A percentile compares a stretch with the other conserved stretches of the same genome.
Conservation (phyloP, 2,113 vertebrate genomes). For the Podocnemis expansa region DNA sequence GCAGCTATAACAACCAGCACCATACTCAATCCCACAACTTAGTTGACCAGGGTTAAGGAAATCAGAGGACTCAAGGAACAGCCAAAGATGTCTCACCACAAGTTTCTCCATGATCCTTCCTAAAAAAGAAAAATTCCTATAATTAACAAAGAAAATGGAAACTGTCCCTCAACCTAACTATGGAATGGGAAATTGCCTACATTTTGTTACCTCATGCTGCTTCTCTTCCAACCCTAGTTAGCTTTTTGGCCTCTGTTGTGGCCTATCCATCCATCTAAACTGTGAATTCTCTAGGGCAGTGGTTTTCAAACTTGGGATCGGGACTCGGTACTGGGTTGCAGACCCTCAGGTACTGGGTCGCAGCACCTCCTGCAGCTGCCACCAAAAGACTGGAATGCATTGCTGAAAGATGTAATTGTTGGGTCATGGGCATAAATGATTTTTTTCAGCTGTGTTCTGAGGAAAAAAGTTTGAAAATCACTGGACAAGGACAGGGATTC, state of each 20-base stretch:
- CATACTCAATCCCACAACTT: not conserved
- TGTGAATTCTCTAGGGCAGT: not conserved
- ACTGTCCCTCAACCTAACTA: not conserved
- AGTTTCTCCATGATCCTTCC: not conserved
- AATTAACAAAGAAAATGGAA: not conserved
- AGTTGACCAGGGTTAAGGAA: not conserved
- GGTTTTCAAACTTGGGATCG: no score
- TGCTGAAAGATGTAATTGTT: no score
- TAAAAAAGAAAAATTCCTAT: not conserved
- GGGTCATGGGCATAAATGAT: no score
- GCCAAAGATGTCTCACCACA: not conserved
- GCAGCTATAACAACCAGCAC: not conserved
- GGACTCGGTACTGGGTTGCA: no score
- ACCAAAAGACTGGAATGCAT: no score
- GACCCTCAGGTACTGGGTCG: no score
- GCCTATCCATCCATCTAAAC: not conserved
- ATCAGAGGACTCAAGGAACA: not conserved
- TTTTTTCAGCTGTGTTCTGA: no score
- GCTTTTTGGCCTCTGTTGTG: not conserved
- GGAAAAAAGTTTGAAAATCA: no score
- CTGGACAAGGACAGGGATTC: no score
- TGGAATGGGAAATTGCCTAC: not conserved
- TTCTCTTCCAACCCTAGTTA: accelerated
- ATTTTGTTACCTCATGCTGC: accelerated
- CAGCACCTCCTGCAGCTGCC: no score